Evolutionary conservation across 1,140 invertebrate species (phyloP).

Genomic region (Caenorhabditis brenneri): DNA sequence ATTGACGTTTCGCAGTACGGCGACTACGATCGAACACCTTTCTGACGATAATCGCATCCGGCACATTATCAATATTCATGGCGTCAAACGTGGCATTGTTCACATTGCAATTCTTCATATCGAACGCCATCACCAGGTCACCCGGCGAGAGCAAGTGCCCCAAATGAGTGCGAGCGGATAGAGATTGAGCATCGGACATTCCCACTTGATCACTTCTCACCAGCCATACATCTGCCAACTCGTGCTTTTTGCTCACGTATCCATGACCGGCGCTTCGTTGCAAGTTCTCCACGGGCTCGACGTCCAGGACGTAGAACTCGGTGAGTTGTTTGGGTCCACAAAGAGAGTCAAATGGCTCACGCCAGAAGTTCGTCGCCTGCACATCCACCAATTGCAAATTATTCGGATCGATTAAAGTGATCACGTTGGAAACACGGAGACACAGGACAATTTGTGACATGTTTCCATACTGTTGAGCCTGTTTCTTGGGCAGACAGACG

Average conservation of each 20-base stretch:
- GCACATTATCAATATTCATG: slow-evolving; percentile 63
- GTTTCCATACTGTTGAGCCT: slow-evolving; percentile 87
- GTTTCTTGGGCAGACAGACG: slow-evolving; percentile 86
- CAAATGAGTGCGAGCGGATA: slow-evolving; percentile 85
- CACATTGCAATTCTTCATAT: slow-evolving; percentile 66
- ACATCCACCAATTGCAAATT: slow-evolving; percentile 82
- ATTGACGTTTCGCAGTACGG: slow-evolving; percentile 80
- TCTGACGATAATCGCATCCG: slow-evolving; percentile 79
- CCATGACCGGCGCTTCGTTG: slow-evolving; percentile 78
- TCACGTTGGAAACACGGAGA: slow-evolving; percentile 83
- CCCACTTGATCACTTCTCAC: slow-evolving; percentile 87
- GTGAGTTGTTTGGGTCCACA: slow-evolving; percentile 87
- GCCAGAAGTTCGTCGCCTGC: slow-evolving; percentile 79
- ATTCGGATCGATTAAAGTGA: slow-evolving; percentile 91
- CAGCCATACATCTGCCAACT: slow-evolving; percentile 90
- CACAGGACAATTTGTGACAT: slow-evolving; percentile 89
- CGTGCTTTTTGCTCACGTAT: slow-evolving; percentile 83
- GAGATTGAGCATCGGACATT: slow-evolving; percentile 81
- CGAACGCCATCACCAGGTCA: slow-evolving; percentile 82
- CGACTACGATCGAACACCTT: slow-evolving; percentile 82
- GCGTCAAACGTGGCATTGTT: slow-evolving; percentile 66
- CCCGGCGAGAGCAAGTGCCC: slow-evolving; percentile 90
- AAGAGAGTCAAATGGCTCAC: slow-evolving; percentile 83
- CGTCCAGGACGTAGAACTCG: slow-evolving; percentile 93
- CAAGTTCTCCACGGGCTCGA: slow-evolving; percentile 80